Conservation (phyloP, 1,140 invertebrate species). For the Lithobius niger region DNA sequence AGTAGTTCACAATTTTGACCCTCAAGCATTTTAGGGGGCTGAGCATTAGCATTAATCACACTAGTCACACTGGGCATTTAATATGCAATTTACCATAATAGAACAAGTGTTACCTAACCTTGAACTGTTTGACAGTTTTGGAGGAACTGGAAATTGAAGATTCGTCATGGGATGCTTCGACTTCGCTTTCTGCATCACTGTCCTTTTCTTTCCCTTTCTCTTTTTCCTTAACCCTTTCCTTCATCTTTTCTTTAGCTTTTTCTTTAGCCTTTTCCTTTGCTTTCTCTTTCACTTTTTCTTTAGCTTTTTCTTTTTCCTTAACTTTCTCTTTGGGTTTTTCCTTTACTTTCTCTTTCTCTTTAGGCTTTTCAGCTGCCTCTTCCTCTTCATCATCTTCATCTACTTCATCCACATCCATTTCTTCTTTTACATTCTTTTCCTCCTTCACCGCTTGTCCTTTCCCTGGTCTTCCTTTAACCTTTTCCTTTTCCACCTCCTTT, state of each 20-base stretch:
- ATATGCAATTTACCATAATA: conserved; percentile 14
- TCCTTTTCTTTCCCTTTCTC: conserved; percentile 15
- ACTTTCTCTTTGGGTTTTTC: background rate
- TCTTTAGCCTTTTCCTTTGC: conserved; percentile 18
- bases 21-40: too few species aligned
- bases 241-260: background rate
- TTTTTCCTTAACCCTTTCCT: conserved; percentile 12
- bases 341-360: background rate
- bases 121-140: background rate
- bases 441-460: background rate
- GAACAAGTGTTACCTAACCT: too few species aligned
- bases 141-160: conserved; percentile 14
- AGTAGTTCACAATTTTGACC: too few species aligned
- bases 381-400: background rate
- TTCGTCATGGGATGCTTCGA: conserved; percentile 15
- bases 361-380: background rate
- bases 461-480: background rate
- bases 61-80: conserved; percentile 13
- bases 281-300: conserved; percentile 15
- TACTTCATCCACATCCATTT: conserved; percentile 6
- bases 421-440: too few species aligned
- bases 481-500: too few species aligned
- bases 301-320: background rate
- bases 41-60: background rate
- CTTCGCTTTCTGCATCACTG: conserved; percentile 12